Evolutionary conservation across 2,797 vertebrate genomes (phyloP).

Genomic region (Hozukius guyotensis): DNA sequence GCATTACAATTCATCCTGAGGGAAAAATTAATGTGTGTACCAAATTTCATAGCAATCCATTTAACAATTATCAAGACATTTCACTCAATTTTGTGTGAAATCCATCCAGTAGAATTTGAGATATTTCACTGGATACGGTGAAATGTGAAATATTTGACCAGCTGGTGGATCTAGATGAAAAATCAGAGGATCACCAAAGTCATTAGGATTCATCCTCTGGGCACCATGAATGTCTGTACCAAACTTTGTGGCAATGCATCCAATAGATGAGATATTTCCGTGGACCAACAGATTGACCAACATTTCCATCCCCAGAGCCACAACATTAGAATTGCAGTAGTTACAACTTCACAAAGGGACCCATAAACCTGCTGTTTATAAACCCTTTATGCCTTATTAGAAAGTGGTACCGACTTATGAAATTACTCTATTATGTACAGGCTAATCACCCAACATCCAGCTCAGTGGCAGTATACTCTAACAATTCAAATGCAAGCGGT

Average conservation of each 20-base stretch:
- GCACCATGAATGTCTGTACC: background rate
- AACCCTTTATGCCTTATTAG: background rate
- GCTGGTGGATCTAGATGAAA: background rate
- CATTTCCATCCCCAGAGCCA: background rate
- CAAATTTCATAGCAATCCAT: background rate
- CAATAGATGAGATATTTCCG: background rate
- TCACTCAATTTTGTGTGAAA: background rate
- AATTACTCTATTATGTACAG: constrained; percentile 42
- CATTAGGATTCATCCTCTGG: background rate
- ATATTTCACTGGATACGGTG: background rate
- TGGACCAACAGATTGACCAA: background rate
- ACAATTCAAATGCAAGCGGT: background rate
- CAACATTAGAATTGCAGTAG: background rate
- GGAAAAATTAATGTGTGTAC: no score
- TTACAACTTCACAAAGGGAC: background rate
- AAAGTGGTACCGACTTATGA: background rate
- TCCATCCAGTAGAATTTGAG: background rate
- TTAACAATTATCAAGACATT: background rate
- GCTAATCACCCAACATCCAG: constrained; percentile 22
- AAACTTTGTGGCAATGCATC: background rate
- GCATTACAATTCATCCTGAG: background rate
- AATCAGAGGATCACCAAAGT: background rate
- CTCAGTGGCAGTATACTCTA: constrained; percentile 1
- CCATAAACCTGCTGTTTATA: background rate
- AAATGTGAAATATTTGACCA: background rate